Conservation (phyloP, 2,888 invertebrate species). For the Eupithecia tripunctaria region DNA sequence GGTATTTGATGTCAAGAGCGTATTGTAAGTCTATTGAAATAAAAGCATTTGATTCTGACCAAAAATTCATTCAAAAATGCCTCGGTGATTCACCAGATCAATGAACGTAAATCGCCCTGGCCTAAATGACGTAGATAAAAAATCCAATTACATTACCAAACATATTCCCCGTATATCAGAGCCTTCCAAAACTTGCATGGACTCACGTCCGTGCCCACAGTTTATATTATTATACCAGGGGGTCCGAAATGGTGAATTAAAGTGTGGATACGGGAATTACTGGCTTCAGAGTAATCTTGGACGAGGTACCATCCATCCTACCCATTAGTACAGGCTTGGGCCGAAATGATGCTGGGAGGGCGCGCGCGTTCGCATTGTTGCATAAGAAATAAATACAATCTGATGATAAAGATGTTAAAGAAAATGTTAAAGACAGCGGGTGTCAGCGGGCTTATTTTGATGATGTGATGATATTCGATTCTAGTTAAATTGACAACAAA, state of each 20-base stretch:
- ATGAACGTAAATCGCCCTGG: slow-evolving; percentile 3
- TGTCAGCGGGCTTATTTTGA: no score
- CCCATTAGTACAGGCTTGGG: slow-evolving; percentile 36
- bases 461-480: background rate
- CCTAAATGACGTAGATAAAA: slow-evolving; percentile 6
- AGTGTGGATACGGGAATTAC: slow-evolving; percentile 67
- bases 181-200: background rate
- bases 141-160: background rate
- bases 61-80: background rate
- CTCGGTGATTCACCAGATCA: slow-evolving; percentile 2
- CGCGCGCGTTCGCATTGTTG: slow-evolving; percentile 48
- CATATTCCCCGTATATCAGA: background rate
- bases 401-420: no score
- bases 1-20: background rate
- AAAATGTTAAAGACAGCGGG: no score
- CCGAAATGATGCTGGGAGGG: slow-evolving; percentile 53
- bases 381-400: background rate
- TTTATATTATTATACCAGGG: slow-evolving; percentile 13
- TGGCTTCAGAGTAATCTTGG: slow-evolving; percentile 30
- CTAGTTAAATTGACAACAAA: background rate
- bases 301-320: slow-evolving; percentile 1
- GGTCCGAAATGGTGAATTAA: slow-evolving; percentile 45
- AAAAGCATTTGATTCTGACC: background rate
- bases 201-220: background rate
- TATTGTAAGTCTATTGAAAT: background rate